Base-by-base conservation (phyloP, 2,113 vertebrate genomes). In the Apteryx owenii region DNA sequence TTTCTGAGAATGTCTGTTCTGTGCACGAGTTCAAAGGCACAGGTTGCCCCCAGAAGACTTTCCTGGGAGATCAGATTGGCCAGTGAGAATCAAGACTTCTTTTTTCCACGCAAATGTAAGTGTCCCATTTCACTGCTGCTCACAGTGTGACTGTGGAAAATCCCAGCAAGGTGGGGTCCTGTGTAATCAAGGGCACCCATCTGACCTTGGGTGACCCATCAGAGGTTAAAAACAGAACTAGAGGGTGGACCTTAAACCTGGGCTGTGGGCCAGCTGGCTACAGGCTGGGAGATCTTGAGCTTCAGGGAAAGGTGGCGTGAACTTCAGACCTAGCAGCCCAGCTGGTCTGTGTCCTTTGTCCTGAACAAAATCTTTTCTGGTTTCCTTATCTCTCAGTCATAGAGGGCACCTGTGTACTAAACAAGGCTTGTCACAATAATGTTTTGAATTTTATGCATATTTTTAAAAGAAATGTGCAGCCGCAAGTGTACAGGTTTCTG, bases 111-210 rank as follows among this genome's bases (percentile, higher is more conserved):
- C 50, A 71, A 66, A 68, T 6, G 1, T 20, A 28, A 36, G 61
- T 11, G 13, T 28, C 62, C 29, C 1, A 1, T 65, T 69, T 38
- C 0, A 0, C 53, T 75, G 50, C 56, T 87, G 54, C 29, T 81
- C 1, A 0, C 2, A 2, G 17, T 56, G 4, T 56, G 53, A 33
- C 51, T 85, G 31, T 92, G 60, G 54, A 61, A 73, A 72, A 38
- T 69, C 36, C 16, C 40, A 8, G 7, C 40, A 51, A 44, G 58
- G 38, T 78, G 68, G 7, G 10, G 12, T 76, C 19, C 18, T 28
- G 17, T 33, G 33, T 85, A 36, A 26, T 29, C 0, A 0, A 60
- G 61, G 20, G 54, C 36, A 21, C n/a, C 18, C 10, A 23, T 58
- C 79, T 64, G 33, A 46, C 62, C 51, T 22, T 90, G 56, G 17